A percentile compares a stretch with the other conserved stretches of the same genome.
Conservation (phyloP, 2,888 invertebrate genomes). For the Marasmarcha lunaedactyla region DNA sequence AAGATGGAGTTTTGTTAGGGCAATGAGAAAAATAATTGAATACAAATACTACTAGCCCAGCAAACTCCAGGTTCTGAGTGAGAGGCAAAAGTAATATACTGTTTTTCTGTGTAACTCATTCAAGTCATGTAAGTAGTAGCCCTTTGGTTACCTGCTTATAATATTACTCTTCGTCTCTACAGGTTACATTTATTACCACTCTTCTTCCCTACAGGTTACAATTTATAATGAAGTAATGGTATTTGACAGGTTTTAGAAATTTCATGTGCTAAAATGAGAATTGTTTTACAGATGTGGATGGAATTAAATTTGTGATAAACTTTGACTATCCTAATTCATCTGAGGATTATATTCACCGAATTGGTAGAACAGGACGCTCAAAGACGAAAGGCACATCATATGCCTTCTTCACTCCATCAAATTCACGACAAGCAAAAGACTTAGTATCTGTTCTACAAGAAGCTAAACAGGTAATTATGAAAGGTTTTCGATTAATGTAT, state of each 20-base stretch:
- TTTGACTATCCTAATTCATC: slow-evolving; percentile 96
- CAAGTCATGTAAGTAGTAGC: slow-evolving; percentile 64
- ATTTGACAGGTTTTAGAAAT: neutral
- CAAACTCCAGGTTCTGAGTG: slow-evolving; percentile 68
- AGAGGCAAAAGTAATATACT: slow-evolving; percentile 55
- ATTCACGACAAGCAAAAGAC: slow-evolving; percentile 89
- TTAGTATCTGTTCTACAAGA: slow-evolving; percentile 89
- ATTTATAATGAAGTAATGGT: slow-evolving; percentile 15
- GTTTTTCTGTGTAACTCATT: slow-evolving; percentile 56
- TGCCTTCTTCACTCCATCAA: slow-evolving; percentile 93
- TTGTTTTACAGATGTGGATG: slow-evolving; percentile 86
- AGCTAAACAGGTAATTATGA: slow-evolving; percentile 81
- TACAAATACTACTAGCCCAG: slow-evolving; percentile 35
- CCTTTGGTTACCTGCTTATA: slow-evolving; percentile 2
- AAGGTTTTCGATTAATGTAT: neutral
- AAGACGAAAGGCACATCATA: slow-evolving; percentile 92
- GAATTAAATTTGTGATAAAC: slow-evolving; percentile 96
- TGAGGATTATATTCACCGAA: slow-evolving; percentile 96
- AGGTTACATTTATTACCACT: slow-evolving; percentile 8
- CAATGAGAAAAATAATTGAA: slow-evolving; percentile 28
- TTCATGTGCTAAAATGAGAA: neutral
- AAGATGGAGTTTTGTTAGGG: slow-evolving; percentile 60
- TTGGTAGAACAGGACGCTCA: slow-evolving; percentile 92
- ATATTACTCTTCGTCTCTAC: neutral
- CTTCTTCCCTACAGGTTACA: slow-evolving; percentile 56